Evolutionary conservation across 2,888 invertebrate species (phyloP), one percentile per base, ranked within the genome.

Genomic region (Litoditis marina): DNA sequence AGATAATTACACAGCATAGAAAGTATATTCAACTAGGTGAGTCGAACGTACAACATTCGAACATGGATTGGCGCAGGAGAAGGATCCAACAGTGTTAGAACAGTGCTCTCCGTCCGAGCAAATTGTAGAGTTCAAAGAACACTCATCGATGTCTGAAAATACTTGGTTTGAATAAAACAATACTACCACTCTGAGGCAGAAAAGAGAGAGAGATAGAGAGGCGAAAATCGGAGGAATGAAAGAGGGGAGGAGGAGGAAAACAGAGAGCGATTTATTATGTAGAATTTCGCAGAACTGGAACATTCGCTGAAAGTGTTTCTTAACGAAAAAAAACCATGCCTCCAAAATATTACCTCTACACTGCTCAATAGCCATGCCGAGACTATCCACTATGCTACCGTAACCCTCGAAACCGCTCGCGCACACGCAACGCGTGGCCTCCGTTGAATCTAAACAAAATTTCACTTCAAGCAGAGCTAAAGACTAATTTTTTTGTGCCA

Each of bases 61-160:
- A 42, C 59, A 59, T 3, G 59, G 59, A 4, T 39, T 51, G 2
- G 52, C 51, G 22, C 59, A 59, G 3, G 32, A 34, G 30, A 51
- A 59, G n/a, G 31, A 51, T 5, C 59, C 59, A 19, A 28, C n/a
- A 16, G 30, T 39, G 19, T 59, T 59, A 32, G 51, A 28, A 25
- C 59, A 59, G 11, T 16, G 25, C 44, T 59, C 59, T 16, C 31
- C 51, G 22, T 36, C 28, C 2, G 19, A 2, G 42, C 59, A 59
- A 2, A 51, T 19, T 11, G 39, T 49, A 1, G 19, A 16, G 2
- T 31, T 25, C 5, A 42, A 51, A 2, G 8, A 11, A 32, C 59
- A 59, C 39, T 59, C 59, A 30, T 59, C 42, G 5, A 59, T 22
- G 30, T 59, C 59, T 59, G 22, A n/a, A 59, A 39, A n/a, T n/a